Evolutionary conservation across 2,797 vertebrate species (phyloP), one percentile per base, ranked within the genome.

Genomic region (Peromyscus melanophrys): DNA sequence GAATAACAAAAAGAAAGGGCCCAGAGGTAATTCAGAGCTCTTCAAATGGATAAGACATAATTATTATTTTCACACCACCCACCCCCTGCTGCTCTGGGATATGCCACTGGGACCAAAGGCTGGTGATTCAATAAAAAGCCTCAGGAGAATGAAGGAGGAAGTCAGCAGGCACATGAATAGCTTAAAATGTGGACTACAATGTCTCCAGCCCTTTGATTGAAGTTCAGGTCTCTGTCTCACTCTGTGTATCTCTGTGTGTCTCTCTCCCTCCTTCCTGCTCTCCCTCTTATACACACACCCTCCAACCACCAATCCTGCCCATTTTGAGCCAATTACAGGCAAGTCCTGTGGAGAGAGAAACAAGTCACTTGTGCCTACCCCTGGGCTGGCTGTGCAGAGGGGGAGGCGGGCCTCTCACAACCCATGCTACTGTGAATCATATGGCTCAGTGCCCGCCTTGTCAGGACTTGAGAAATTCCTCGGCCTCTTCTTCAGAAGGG

Each of bases 371-470:
- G 80, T 95, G 92, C 84, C 96, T 96, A 96, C 27, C 82, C 81
- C 82, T 89, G 92, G 67, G 87, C 88, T 4, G 49, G 57, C 93
- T 89, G 78, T 85, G 95, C 85, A 97, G 88, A 85, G 93, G 73
- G 87, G 92, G 84, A 95, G 96, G 95, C 10, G 1, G 94, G 77
- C 90, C 94, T 94, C 92, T 98, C 85, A 94, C 61, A 71, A 71
- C 78, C 93, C 92, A 96, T 86, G 90, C 90, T 96, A 69, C 90
- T 96, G 95, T 97, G 96, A 98, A 97, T 97, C 97, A 98, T 96
- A 97, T 76, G 92, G 96, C 95, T 82, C 82, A 46, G 81, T 0
- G 29, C 73, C 95, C 0, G n/a, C 89, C 93, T 95, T 92, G 90
- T 80, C 95, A 96, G 92, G 88, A 80, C 90, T 93, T 97, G 95